Evolutionary conservation across 2,888 invertebrate species (phyloP).

Genomic region (Petrophora chlorosata): DNA sequence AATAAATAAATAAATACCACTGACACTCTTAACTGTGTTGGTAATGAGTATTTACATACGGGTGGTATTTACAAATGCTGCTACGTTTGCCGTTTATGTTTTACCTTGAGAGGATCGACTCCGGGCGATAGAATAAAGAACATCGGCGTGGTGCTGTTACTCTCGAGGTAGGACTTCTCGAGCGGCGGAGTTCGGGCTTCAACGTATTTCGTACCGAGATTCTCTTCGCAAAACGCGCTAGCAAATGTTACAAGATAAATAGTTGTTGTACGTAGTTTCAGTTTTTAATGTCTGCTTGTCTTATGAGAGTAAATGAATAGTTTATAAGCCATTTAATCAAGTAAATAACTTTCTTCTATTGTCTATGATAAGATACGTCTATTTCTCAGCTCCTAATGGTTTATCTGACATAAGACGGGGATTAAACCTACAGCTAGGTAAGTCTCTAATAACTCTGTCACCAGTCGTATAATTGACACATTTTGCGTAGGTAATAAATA

Average conservation of each 20-base stretch:
- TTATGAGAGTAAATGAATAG: background rate
- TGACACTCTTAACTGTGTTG: no score
- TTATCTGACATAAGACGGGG: no score
- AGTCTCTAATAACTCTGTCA: no score
- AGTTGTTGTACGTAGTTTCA: background rate
- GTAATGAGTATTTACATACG: background rate
- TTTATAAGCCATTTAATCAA: background rate
- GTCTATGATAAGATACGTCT: no score
- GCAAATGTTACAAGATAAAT: slow-evolving; percentile 6
- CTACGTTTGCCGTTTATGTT: no score
- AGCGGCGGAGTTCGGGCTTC: slow-evolving; percentile 92
- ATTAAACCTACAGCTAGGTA: no score
- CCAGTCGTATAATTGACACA: no score
- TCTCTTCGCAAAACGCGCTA: slow-evolving; percentile 94
- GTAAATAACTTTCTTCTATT: background rate
- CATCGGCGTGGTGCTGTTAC: slow-evolving; percentile 92
- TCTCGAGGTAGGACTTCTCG: slow-evolving; percentile 93
- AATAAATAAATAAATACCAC: no score
- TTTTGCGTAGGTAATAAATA: slow-evolving; percentile 1
- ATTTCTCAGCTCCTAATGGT: no score
- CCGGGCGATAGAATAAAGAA: slow-evolving; percentile 98
- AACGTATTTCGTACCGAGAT: slow-evolving; percentile 91
- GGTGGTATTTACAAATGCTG: slow-evolving; percentile 1
- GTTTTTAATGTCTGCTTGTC: no score
- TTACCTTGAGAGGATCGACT: slow-evolving; percentile 94